These are phyloP conservation scores for Nowickia ferox DNA, from an alignment of 2,888 invertebrate species.

Conservation along the genomic window DNA sequence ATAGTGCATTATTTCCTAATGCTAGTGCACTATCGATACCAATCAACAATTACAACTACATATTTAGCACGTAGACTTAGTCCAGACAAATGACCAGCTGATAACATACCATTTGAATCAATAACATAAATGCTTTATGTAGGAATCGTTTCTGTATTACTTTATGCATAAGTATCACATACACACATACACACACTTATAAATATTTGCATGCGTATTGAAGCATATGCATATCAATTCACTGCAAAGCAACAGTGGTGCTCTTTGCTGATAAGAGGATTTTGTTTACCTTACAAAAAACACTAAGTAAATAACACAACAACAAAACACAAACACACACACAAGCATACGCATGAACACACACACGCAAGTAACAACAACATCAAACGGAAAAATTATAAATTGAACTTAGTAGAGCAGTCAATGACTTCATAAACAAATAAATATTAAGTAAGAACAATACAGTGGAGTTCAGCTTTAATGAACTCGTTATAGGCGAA, in stretches of 20 bases:
- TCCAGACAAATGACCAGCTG: constrained; percentile 38
- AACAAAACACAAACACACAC: background rate
- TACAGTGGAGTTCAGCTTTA: no score
- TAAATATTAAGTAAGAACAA: background rate
- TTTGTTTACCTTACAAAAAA: constrained; percentile 57
- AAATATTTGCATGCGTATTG: background rate
- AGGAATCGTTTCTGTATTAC: background rate
- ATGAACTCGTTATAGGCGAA: no score
- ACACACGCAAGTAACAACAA: background rate
- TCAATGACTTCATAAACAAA: constrained; percentile 47
- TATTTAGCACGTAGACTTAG: constrained; percentile 39
- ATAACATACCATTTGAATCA: constrained; percentile 28
- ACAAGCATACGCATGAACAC: no score
- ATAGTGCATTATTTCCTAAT: constrained; percentile 3
- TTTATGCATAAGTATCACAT: background rate
- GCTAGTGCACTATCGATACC: constrained; percentile 1
- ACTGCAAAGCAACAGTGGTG: constrained; percentile 14
- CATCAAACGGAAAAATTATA: constrained; percentile 38
- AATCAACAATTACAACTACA: background rate
- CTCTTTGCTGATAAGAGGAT: constrained; percentile 39
- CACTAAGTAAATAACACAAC: constrained; percentile 12
- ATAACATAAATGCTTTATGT: background rate
- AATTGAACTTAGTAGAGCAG: constrained; percentile 51
- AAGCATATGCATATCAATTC: constrained; percentile 12
- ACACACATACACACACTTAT: background rate